A percentile compares a stretch with the other conserved stretches of the same genome.
phyloP scores from a whole-genome alignment of 2,113 vertebrate species.

The Amblyornis subalaris region DNA sequence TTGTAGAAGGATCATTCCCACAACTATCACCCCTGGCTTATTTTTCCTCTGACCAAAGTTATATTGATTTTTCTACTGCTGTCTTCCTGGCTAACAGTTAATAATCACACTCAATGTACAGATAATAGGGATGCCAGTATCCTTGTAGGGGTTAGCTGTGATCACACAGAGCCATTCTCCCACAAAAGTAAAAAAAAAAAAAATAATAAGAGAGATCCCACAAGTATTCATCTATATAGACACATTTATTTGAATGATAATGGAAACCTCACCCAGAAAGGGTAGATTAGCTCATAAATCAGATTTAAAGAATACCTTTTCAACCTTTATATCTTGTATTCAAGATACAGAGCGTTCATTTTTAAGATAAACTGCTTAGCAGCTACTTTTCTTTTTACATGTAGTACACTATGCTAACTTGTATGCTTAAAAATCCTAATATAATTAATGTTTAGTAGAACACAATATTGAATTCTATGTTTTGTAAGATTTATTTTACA shows the following conservation, averaged over 20 bases:
- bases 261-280: neutral
- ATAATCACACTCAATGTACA: constrained; percentile 3
- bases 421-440: neutral
- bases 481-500: neutral
- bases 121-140: constrained; percentile 12
- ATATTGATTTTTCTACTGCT: constrained; percentile 23
- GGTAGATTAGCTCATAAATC: neutral
- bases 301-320: neutral
- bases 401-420: neutral
- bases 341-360: neutral
- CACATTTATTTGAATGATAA: neutral
- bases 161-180: neutral
- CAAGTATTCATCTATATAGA: neutral
- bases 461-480: neutral
- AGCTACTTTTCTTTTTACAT: neutral
- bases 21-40: neutral
- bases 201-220: neutral
- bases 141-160: neutral
- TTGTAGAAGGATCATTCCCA: neutral
- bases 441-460: neutral
- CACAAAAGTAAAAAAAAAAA: neutral
- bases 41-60: neutral
- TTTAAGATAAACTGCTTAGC: constrained; percentile 14
- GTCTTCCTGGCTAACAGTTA: neutral
- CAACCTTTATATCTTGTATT: neutral